A percentile compares a stretch with the other conserved stretches of the same genome.
Evolutionary conservation across 2,888 invertebrate species (phyloP).

Genomic region (Phengaris arion): DNA sequence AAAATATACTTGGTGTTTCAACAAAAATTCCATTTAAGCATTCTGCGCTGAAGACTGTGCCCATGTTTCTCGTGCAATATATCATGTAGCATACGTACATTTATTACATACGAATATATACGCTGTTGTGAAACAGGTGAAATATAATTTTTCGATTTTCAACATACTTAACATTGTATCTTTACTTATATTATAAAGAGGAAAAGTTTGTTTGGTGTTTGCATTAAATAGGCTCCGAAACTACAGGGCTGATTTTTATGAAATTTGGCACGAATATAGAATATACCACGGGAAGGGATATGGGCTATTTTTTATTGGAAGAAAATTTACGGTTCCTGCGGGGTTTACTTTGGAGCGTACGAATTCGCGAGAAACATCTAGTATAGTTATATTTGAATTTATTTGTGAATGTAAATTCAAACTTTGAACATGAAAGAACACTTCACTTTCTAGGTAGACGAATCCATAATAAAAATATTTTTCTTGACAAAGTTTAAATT

Average conservation of each 20-base stretch:
- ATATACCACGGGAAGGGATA: too few species aligned
- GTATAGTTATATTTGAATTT: background rate
- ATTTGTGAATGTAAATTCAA: too few species aligned
- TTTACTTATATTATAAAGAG: too few species aligned
- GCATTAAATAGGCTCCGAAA: too few species aligned
- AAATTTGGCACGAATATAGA: too few species aligned
- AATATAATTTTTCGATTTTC: slow-evolving; percentile 12
- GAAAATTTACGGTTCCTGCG: too few species aligned
- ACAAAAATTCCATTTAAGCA: slow-evolving; percentile 60
- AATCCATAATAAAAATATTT: background rate
- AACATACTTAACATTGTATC: background rate
- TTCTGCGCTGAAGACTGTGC: slow-evolving; percentile 43
- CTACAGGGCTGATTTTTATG: too few species aligned
- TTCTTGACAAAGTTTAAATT: background rate
- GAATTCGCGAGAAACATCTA: too few species aligned
- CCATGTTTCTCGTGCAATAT: slow-evolving; percentile 38
- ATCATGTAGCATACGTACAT: slow-evolving; percentile 19
- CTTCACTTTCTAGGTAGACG: background rate
- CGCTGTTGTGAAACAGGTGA: slow-evolving; percentile 23
- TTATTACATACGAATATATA: slow-evolving; percentile 19
- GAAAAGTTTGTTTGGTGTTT: too few species aligned
- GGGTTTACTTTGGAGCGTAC: too few species aligned
- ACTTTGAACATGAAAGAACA: too few species aligned
- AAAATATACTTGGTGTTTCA: slow-evolving; percentile 62
- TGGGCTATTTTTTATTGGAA: too few species aligned